phyloP scores from a whole-genome alignment of 2,888 invertebrate species.

The Pilophorus perplexus region DNA sequence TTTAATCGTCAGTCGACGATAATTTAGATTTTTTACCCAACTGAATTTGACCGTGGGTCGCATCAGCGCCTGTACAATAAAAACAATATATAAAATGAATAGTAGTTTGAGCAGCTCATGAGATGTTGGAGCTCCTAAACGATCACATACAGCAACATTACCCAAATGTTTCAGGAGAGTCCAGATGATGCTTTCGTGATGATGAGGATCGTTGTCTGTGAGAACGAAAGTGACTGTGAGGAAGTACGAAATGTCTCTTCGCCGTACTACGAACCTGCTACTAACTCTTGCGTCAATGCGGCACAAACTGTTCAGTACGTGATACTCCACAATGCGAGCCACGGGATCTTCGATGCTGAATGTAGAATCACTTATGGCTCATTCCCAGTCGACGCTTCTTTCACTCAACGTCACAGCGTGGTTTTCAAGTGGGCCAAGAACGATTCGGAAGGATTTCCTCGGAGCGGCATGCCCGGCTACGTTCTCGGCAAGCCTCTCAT shows the following conservation, averaged over 20 bases:
- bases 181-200: slow-evolving; percentile 43
- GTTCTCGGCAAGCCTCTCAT: slow-evolving; percentile 59
- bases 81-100: no score
- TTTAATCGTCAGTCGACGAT: no score
- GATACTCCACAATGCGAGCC: slow-evolving; percentile 55
- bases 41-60: no score
- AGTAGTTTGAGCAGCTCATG: no score
- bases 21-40: no score
- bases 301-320: slow-evolving; percentile 52
- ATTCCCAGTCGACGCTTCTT: background rate
- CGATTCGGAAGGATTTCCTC: slow-evolving; percentile 49
- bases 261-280: background rate
- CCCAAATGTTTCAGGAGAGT: slow-evolving; percentile 44
- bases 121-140: no score
- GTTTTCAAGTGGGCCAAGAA: slow-evolving; percentile 49
- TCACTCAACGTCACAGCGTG: slow-evolving; percentile 8
- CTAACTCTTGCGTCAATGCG: slow-evolving; percentile 52
- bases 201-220: slow-evolving; percentile 40
- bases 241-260: slow-evolving; percentile 10
- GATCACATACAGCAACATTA: no score
- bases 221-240: slow-evolving; percentile 17
- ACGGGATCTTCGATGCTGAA: slow-evolving; percentile 54
- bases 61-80: no score
- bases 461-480: slow-evolving; percentile 79
- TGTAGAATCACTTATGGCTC: slow-evolving; percentile 54